Evolutionary conservation across 2,888 invertebrate genomes (phyloP), one percentile per base, ranked within the genome.

Genomic region (Sussaba pulchella): DNA sequence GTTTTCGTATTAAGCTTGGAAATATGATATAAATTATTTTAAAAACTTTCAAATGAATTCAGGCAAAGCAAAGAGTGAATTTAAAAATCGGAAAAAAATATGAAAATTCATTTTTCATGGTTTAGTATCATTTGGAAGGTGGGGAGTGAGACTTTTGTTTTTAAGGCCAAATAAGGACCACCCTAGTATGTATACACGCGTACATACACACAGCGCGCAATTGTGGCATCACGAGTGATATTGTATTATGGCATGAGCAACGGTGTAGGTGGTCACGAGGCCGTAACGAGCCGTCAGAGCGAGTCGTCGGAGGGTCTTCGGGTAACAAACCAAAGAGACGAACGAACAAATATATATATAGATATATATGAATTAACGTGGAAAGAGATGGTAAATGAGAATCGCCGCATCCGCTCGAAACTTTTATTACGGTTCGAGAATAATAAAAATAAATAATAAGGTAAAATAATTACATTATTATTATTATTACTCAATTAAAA

Each of bases 251-350:
- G 43, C 17, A 19, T 43, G 52, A 54, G 6, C 57, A 45, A 66
- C 17, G 67, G 50, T 69, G 63, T 63, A 71, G 71, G 57, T 78
- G 78, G 57, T 36, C 78, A 78, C 45, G 71, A 66, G 59, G 71
- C 78, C 78, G 78, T 78, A 78, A 78, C 78, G 78, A 71, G 54
- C 66, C 64, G 36, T 41, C 71, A 72, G 63, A 77, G 64, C 64
- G 69, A 63, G 54, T 54, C 54, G 69, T 61, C 63, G 59, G 63
- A 26, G 57, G 43, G 57, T 57, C 70, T 70, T 70, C 70, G 70
- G 43, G 31, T 70, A 57, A 70, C 57, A 45, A 45, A 70, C 26
- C 26, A 57, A 57, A 45, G 41, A 14, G n/a, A 64, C 10, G 31
- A 43, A 69, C 41, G 10, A 41, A 63, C 17, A 45, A 61, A 17